Base-by-base conservation (phyloP, 2,797 vertebrate genomes). In the Gambusia yucatana region DNA sequence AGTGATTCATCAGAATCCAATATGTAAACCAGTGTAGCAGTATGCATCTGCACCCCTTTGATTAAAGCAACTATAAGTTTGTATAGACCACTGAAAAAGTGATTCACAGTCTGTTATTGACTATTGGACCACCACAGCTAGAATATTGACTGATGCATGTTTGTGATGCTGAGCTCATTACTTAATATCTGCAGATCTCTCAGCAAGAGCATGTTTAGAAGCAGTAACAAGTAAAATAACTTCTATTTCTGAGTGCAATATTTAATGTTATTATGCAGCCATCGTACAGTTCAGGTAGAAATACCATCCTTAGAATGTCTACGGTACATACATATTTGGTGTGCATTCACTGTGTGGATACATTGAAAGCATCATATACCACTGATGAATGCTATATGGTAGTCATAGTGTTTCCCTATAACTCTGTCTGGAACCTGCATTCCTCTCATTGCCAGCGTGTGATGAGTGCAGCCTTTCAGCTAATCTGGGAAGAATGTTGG, bases 401-500 rank as follows among this genome's bases (percentile, higher is more conserved):
- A 6, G 14, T 33, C 30, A 63, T 63, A 91, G 91, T 84, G 89
- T 94, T 92, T 93, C 90, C 77, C 69, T 79, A 81, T 93, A 92
- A 93, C 88, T 90, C 81, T 1, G 86, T 89, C 89, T 81, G 74
- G 92, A 82, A 89, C 87, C 84, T 84, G 87, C 93, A 94, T 95
- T 94, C 92, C 90, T 90, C 88, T 88, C 87, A 88, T 90, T 77
- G 86, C 91, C 82, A 79, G 80, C 87, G 90, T 92, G 86, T 83
- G 82, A 91, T 94, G 90, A 92, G 81, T 88, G 82, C 79, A 50
- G 85, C 86, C 86, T 92, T 94, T 94, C 82, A 76, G 84, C 90
- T 94, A 95, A 94, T 94, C 94, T 93, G 86, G 89, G 91, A 94
- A 94, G 94, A 95, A 94, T 95, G 94, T 90, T 43, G 84, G 87